Evolutionary conservation across 2,797 vertebrate species (phyloP), one percentile per base, ranked within the genome.

Genomic region (Arremon aurantiirostris): DNA sequence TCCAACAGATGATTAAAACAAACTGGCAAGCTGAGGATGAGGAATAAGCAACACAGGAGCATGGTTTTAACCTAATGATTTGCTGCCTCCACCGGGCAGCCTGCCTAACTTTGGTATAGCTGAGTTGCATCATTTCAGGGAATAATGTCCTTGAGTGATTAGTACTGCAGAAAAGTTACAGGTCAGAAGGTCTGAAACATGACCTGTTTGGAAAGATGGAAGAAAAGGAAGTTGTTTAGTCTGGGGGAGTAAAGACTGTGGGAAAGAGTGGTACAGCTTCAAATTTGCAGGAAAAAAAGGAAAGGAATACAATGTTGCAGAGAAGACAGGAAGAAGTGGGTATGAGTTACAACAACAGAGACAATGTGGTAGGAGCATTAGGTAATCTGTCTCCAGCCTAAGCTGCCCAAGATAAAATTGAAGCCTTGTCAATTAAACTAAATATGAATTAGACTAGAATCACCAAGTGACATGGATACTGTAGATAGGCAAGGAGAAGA

Each of bases 131-230:
- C 28, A 79, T 89, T 96, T 93, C 80, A 72, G 66, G 55, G 50
- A 94, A 61, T 76, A 57, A 61, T 72, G n/a, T 55, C 68, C 39
- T 59, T 53, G 46, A 59, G 39, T 83, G 34, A 83, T 90, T 59
- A 85, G 35, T 56, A 55, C 19, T 37, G 37, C 56, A 91, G 4
- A 60, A 49, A 80, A 80, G 69, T 69, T 82, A 53, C 39, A 55
- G 42, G 70, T 90, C 81, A 89, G 89, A 89, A 72, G 28, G 70
- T 92, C 73, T 92, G 86, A 90, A 96, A 89, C 35, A 42, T 21
- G 73, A 81, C 65, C 42, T 84, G 63, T 52, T 86, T 60, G 69
- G 41, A 81, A 88, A 86, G 47, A 82, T 32, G n/a, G 34, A 57
- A 65, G 59, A 28, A 92, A 64, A 82, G 5, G 23, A n/a, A 4